Conservation (phyloP, 2,797 vertebrate genomes). For the Orientallactaga sibirica region DNA sequence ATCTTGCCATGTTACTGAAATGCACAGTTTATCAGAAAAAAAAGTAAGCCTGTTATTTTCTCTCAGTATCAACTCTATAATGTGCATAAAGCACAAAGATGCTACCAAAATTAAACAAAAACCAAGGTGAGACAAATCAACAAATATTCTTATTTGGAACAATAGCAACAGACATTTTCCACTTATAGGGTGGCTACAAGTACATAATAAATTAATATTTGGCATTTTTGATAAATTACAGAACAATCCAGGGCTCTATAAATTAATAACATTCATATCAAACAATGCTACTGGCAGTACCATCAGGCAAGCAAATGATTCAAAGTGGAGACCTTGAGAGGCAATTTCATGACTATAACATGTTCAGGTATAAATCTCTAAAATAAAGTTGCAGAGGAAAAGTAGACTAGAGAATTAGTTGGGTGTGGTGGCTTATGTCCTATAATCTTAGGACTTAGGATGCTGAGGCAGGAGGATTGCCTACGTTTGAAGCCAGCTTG, state of each 20-base stretch:
- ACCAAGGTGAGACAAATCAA: conserved; percentile 34
- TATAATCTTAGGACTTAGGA: background rate
- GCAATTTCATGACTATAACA: conserved; percentile 27
- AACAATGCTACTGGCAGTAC: background rate
- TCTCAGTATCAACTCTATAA: background rate
- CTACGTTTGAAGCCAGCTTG: background rate
- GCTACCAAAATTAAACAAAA: conserved; percentile 54
- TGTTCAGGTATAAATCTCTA: background rate
- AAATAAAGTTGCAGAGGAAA: conserved; percentile 68
- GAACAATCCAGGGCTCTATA: conserved; percentile 49
- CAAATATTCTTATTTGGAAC: conserved; percentile 19
- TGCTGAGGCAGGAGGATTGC: background rate
- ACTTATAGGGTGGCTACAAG: background rate
- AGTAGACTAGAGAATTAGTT: conserved; percentile 70
- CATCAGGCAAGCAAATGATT: conserved; percentile 65
- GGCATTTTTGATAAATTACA: conserved; percentile 31
- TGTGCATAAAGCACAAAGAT: background rate
- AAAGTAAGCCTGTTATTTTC: conserved; percentile 1
- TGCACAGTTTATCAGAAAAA: conserved; percentile 46
- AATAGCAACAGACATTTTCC: background rate
- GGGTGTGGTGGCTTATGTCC: background rate
- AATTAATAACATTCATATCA: conserved; percentile 45
- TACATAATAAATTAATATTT: conserved; percentile 53
- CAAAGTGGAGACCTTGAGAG: conserved; percentile 61
- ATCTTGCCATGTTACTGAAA: background rate